Conservation (phyloP, 2,113 vertebrate species). For the Eudyptes chrysolophus region DNA sequence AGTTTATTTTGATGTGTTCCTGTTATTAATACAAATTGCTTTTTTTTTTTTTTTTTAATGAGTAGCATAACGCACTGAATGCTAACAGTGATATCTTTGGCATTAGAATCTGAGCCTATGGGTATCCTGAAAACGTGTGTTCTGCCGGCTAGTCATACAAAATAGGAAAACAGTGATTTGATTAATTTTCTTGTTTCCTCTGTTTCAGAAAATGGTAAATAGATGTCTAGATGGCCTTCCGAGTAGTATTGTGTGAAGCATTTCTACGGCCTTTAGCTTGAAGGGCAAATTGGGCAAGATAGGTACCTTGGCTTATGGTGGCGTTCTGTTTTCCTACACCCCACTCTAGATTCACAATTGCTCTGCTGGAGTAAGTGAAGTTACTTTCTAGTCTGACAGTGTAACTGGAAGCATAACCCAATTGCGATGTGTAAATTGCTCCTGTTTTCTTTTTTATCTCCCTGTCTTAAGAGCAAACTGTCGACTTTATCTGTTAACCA, state of each 20-base stretch:
- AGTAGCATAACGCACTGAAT: background rate
- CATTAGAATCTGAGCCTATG: background rate
- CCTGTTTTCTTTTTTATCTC: background rate
- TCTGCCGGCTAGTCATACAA: background rate
- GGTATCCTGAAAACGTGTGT: background rate
- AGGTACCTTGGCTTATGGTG: background rate
- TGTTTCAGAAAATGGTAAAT: background rate
- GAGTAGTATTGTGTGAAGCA: background rate
- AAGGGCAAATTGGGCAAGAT: background rate
- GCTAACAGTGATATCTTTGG: background rate
- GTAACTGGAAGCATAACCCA: background rate
- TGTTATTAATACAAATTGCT: background rate
- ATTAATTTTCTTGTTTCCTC: background rate
- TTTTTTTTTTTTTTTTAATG: background rate
- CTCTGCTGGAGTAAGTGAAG: background rate
- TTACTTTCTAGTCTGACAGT: background rate
- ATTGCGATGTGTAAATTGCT: background rate
- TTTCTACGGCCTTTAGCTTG: background rate
- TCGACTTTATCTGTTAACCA: background rate
- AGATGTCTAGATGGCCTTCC: background rate
- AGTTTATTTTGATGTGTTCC: background rate
- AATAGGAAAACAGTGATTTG: background rate
- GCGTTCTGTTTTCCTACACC: background rate
- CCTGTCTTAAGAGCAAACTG: background rate
- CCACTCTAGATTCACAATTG: background rate